These are phyloP conservation scores for Eupithecia abbreviata DNA, from an alignment of 2,888 invertebrate species.

Conservation along the genomic window DNA sequence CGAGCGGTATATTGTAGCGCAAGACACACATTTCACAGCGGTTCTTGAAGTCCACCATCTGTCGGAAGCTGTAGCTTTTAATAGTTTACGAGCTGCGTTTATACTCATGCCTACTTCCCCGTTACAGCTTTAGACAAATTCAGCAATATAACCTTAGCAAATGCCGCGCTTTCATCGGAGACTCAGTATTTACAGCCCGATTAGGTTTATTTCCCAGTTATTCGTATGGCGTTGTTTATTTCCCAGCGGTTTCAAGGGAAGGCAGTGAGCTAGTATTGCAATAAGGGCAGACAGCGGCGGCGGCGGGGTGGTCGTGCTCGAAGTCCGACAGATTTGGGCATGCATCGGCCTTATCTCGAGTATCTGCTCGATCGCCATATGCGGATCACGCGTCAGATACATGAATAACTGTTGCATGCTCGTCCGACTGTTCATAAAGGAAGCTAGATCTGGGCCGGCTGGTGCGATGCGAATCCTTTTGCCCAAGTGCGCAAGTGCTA, in stretches of 20 bases:
- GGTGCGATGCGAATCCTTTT: constrained; percentile 40
- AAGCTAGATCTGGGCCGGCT: neutral
- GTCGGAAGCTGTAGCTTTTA: constrained; percentile 62
- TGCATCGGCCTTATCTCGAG: constrained; percentile 51
- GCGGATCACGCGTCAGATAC: constrained; percentile 53
- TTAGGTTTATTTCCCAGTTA: constrained; percentile 30
- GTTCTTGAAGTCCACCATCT: constrained; percentile 59
- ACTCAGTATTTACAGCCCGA: constrained; percentile 55
- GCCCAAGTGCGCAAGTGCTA: constrained; percentile 60
- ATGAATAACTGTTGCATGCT: constrained; percentile 56
- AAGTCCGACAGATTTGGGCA: constrained; percentile 51
- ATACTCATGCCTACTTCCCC: constrained; percentile 51
- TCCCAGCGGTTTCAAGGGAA: constrained; percentile 32
- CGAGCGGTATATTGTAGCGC: constrained; percentile 51
- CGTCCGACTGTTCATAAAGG: neutral
- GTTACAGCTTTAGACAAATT: constrained; percentile 54
- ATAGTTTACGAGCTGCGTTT: constrained; percentile 58
- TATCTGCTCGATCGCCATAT: constrained; percentile 50
- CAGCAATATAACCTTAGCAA: constrained; percentile 58
- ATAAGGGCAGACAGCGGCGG: constrained; percentile 38
- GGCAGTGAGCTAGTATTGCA: constrained; percentile 27
- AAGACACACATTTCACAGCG: constrained; percentile 47
- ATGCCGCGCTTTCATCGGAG: constrained; percentile 58
- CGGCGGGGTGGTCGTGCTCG: constrained; percentile 44
- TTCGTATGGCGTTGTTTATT: constrained; percentile 20